A percentile compares a stretch with the other conserved stretches of the same genome.
Conservation (phyloP, 35 echinoderm and acorn worm species). For the Holothuria glaberrima region DNA sequence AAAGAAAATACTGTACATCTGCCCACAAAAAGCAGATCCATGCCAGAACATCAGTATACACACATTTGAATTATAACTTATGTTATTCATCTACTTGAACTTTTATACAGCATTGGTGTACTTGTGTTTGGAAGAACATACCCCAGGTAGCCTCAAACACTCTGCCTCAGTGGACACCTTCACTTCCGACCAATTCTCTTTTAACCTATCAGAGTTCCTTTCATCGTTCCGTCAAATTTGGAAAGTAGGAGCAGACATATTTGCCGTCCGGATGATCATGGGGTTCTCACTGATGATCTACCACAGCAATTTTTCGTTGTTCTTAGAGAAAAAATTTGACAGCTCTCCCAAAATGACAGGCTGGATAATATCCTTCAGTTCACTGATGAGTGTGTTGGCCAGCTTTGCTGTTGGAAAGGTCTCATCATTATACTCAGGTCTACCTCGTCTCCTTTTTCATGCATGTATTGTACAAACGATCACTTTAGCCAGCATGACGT, state of each 20-base stretch:
- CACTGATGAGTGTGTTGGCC: constrained; percentile 49
- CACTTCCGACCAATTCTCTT: constrained; percentile 62
- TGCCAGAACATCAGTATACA: neutral
- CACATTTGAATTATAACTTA: neutral
- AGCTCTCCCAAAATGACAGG: constrained; percentile 79
- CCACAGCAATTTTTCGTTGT: constrained; percentile 87
- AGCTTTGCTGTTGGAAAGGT: constrained; percentile 74
- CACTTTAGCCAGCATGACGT: constrained; percentile 59
- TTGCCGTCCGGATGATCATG: constrained; percentile 78
- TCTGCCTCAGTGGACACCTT: constrained; percentile 63
- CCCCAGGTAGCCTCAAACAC: neutral
- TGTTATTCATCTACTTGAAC: neutral
- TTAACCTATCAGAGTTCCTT: constrained; percentile 57
- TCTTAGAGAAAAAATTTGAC: constrained; percentile 75
- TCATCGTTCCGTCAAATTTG: constrained; percentile 70
- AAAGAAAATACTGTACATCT: neutral
- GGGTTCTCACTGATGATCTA: constrained; percentile 74
- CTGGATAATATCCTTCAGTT: constrained; percentile 75
- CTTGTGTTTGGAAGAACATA: constrained; percentile 18
- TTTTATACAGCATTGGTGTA: constrained; percentile 37
- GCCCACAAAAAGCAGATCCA: neutral
- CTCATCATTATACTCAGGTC: constrained; percentile 56
- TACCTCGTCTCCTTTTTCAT: constrained; percentile 68
- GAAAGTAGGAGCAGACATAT: constrained; percentile 65
- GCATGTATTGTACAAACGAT: constrained; percentile 45